Conservation (phyloP, 2,888 invertebrate genomes). For the Heterodera filipjevi region DNA sequence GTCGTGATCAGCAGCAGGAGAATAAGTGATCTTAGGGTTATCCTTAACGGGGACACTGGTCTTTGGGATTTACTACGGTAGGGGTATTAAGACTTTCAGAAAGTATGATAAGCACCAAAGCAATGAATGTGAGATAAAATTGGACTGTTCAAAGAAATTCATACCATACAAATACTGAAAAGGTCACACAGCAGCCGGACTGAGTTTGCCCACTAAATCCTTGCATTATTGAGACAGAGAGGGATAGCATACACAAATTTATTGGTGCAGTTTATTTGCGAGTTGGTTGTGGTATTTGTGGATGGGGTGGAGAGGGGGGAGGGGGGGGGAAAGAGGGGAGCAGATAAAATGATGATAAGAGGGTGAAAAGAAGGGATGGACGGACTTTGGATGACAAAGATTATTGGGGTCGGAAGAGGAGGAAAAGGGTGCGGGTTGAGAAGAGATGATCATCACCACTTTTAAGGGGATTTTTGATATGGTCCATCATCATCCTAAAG, state of each 20-base stretch:
- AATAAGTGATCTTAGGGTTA: too few species aligned
- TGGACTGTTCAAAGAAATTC: too few species aligned
- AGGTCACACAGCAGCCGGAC: background rate
- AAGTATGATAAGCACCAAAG: too few species aligned
- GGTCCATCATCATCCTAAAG: background rate
- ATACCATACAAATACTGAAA: too few species aligned
- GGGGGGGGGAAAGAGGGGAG: background rate
- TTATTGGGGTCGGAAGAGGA: background rate
- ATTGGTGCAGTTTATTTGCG: background rate
- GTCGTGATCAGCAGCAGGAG: too few species aligned
- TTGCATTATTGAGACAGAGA: background rate
- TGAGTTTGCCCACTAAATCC: background rate
- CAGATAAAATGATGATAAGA: background rate
- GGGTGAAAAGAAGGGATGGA: background rate
- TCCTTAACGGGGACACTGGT: too few species aligned
- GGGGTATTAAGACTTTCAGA: too few species aligned
- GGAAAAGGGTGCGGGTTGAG: background rate
- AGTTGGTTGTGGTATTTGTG: background rate
- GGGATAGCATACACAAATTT: background rate
- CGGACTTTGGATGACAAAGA: slow-evolving; percentile 6
- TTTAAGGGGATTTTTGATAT: background rate
- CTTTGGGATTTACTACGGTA: too few species aligned
- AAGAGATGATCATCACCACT: slow-evolving; percentile 1
- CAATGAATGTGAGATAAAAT: too few species aligned
- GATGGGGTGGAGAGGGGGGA: background rate